phyloP scores from a whole-genome alignment of 2,113 vertebrate species.

The Riparia riparia region DNA sequence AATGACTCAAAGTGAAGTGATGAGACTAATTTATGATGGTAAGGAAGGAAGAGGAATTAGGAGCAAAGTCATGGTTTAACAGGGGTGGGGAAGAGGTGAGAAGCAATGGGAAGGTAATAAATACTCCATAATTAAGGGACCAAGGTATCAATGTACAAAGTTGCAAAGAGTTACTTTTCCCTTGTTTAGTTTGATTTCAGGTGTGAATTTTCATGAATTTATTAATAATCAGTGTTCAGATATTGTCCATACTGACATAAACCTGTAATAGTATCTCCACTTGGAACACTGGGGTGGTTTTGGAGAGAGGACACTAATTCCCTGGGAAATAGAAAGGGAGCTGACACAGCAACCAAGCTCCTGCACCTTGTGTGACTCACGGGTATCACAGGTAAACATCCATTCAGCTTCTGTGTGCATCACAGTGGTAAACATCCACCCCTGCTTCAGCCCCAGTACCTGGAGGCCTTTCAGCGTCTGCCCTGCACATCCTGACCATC shows the following conservation, averaged over 20 bases:
- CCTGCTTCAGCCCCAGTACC: not conserved
- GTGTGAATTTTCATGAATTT: not conserved
- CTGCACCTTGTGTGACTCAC: not conserved
- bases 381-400: not conserved
- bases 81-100: not conserved
- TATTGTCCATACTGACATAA: not conserved
- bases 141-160: not conserved
- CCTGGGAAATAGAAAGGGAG: not conserved
- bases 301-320: not conserved
- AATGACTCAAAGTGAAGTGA: not conserved
- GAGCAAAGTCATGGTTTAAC: not conserved
- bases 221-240: not conserved
- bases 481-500: not conserved
- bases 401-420: not conserved
- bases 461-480: not conserved
- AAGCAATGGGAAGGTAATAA: not conserved
- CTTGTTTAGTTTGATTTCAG: not conserved
- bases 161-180: not conserved
- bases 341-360: not conserved
- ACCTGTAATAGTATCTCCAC: not conserved
- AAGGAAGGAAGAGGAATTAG: not conserved
- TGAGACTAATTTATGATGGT: not conserved
- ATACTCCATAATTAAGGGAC: not conserved
- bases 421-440: not conserved
- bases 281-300: not conserved